Conservation (phyloP, 2,797 vertebrate species). For the Poecilia velifera region DNA sequence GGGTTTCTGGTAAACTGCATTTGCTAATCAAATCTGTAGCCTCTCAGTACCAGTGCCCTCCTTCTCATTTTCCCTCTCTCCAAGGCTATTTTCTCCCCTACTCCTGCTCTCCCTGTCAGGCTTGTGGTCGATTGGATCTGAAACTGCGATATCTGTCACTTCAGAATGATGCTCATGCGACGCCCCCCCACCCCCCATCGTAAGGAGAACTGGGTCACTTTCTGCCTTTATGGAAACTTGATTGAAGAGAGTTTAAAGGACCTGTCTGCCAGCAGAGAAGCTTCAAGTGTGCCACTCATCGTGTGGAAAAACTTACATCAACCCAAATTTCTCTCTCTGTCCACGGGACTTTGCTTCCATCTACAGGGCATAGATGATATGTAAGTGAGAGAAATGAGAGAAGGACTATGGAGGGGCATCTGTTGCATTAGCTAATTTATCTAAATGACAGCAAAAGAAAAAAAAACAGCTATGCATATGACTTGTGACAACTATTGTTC, state of each 20-base stretch:
- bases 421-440: slow-evolving; percentile 32
- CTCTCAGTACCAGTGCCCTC: slow-evolving; percentile 16
- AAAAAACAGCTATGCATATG: slow-evolving; percentile 20
- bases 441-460: slow-evolving; percentile 20
- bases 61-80: slow-evolving; percentile 25
- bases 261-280: slow-evolving; percentile 54
- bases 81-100: slow-evolving; percentile 20
- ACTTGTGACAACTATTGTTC: slow-evolving; percentile 34
- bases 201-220: slow-evolving; percentile 50
- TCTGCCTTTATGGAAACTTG: slow-evolving; percentile 68
- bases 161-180: slow-evolving; percentile 47
- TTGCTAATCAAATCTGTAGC: slow-evolving; percentile 42
- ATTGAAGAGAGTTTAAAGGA: slow-evolving; percentile 76
- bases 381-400: background rate
- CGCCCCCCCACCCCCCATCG: slow-evolving; percentile 13
- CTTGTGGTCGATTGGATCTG: slow-evolving; percentile 46
- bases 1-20: slow-evolving; percentile 43
- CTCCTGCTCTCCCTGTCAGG: slow-evolving; percentile 22
- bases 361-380: slow-evolving; percentile 59
- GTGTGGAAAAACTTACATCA: slow-evolving; percentile 46
- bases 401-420: background rate
- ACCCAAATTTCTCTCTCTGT: background rate
- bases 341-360: slow-evolving; percentile 76
- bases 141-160: slow-evolving; percentile 54
- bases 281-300: slow-evolving; percentile 55